Evolutionary conservation across 2,888 invertebrate species (phyloP), one percentile per base, ranked within the genome.

Genomic region (Protonemura montana): DNA sequence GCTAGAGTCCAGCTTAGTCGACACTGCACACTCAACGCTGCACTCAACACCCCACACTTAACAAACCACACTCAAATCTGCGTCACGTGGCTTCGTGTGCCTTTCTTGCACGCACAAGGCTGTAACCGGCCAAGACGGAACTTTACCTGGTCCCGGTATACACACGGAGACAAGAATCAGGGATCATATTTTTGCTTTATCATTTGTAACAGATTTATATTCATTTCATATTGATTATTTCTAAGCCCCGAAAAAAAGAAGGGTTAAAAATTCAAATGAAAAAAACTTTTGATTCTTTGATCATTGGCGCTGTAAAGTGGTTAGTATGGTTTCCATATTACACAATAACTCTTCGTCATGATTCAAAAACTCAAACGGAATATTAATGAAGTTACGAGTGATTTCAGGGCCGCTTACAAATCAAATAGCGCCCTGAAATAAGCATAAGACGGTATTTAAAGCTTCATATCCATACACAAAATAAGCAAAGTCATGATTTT

Each of bases 401-500:
- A 84, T n/a, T 59, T 76, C 84, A 84, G 84, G 84, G 84, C 76
- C 84, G 84, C 59, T 26, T 59, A 84, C 84, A 76, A 84, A 84
- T 84, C 84, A 84, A 84, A 84, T 84, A 76, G 59, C 59, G 84
- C 84, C 59, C 84, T 84, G 28, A 84, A 84, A 59, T 26, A 29
- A 76, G 84, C 84, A 27, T 84, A 76, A 84, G 59, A 28, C 84
- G 59, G 59, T 84, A 84, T 84, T 84, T 84, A 76, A 76, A 84
- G 59, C 84, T 84, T 84, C 76, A 84, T 84, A 84, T 84, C 59
- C 42, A 84, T 76, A 84, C 59, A 85, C 76, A 83, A 86, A 87
- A 87, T 86, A 59, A 86, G 87, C 87, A 86, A 86, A 85, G 87
- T 87, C 87, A 87, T 87, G 86, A 87, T 86, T 87, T 87, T 87